phyloP scores from a whole-genome alignment of 1,140 invertebrate species.

The Zaprionus kolodkinae region DNA sequence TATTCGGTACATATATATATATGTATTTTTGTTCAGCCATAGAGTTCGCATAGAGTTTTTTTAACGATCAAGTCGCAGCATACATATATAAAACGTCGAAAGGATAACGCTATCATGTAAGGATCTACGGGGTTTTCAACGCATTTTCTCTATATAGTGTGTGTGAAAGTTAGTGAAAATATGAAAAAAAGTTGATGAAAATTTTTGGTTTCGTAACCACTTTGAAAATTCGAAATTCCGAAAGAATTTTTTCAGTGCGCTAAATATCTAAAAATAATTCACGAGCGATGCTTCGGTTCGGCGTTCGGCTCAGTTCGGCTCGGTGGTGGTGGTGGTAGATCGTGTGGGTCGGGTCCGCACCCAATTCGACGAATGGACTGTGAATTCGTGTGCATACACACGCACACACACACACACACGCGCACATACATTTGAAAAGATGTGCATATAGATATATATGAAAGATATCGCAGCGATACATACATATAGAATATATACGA shows the following conservation, averaged over 20 bases:
- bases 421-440: constrained; percentile 16
- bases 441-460: constrained; percentile 53
- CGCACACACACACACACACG: constrained; percentile 46
- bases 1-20: constrained; percentile 64
- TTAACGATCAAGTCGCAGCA: constrained; percentile 54
- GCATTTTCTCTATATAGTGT: constrained; percentile 1
- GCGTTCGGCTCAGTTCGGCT: constrained; percentile 30
- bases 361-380: constrained; percentile 75
- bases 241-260: constrained; percentile 82
- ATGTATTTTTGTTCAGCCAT: constrained; percentile 55
- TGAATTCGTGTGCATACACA: constrained; percentile 58
- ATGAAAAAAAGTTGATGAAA: constrained; percentile 62
- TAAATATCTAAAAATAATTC: constrained; percentile 83
- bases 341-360: constrained; percentile 69
- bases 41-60: constrained; percentile 74
- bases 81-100: constrained; percentile 73
- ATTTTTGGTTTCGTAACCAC: constrained; percentile 83
- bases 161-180: constrained; percentile 53
- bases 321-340: constrained; percentile 36
- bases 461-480: constrained; percentile 35
- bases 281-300: constrained; percentile 57
- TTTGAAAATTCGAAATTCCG: constrained; percentile 73
- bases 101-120: constrained; percentile 78
- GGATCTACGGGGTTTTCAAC: constrained; percentile 31
- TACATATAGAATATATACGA: constrained; percentile 22